Conservation (phyloP, 2,797 vertebrate species). For the Rhinichthys osculus region DNA sequence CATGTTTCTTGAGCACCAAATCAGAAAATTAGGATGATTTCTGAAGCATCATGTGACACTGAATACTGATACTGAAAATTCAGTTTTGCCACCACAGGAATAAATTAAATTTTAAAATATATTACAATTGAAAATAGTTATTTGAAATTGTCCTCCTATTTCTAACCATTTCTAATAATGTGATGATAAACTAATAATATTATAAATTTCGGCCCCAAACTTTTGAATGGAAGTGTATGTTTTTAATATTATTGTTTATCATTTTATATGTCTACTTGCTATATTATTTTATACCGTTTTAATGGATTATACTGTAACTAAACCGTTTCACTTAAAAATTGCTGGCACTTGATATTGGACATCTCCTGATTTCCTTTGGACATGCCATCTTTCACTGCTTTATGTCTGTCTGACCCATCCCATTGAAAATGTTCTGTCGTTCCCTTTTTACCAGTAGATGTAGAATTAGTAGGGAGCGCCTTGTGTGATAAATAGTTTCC, state of each 20-base stretch:
- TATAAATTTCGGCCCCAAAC: not conserved
- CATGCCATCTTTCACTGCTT: not conserved
- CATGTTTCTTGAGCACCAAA: not conserved
- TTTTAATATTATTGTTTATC: not conserved
- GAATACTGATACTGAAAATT: not conserved
- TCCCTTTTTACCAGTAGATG: slow-evolving; percentile 26
- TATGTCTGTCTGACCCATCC: not conserved
- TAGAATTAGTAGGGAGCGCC: slow-evolving; percentile 59
- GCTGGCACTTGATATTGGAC: not conserved
- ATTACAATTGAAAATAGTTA: not conserved
- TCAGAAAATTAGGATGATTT: not conserved
- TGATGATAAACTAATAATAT: not conserved
- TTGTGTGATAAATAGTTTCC: slow-evolving; percentile 68
- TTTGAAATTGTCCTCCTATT: not conserved
- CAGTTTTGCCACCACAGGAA: not conserved
- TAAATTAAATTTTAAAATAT: not conserved
- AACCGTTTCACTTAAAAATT: not conserved
- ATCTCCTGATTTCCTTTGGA: not conserved
- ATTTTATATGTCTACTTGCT: not conserved
- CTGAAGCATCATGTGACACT: not conserved
- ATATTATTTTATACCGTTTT: not conserved
- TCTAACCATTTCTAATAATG: not conserved
- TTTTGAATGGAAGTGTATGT: not conserved
- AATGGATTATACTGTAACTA: not conserved
- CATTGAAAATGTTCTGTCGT: slow-evolving; percentile 22